phyloP scores from a whole-genome alignment of 2,797 vertebrate genomes.

The Rhinophrynus dorsalis region DNA sequence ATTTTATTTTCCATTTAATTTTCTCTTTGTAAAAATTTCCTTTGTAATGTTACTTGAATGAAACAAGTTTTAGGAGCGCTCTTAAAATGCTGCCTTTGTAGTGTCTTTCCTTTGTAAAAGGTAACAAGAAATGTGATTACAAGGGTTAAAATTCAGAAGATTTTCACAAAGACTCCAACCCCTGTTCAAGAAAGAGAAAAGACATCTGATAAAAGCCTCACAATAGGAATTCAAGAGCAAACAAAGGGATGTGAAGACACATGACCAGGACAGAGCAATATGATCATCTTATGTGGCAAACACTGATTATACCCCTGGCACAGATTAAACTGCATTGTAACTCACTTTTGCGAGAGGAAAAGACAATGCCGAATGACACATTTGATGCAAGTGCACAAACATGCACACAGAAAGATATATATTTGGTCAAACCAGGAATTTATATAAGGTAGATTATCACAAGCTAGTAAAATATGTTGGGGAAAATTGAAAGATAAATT shows the following conservation, averaged over 20 bases:
- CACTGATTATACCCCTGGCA: constrained; percentile 7
- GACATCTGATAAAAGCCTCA: not conserved
- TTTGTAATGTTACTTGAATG: too few relatives aligned
- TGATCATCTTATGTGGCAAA: not conserved
- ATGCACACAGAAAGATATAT: not conserved
- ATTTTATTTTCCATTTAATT: too few relatives aligned
- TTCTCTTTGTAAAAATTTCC: too few relatives aligned
- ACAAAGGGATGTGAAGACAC: not conserved
- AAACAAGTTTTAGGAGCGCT: too few relatives aligned
- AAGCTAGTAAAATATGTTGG: too few relatives aligned
- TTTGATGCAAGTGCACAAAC: not conserved
- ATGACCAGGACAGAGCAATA: constrained; percentile 3
- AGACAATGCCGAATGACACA: not conserved
- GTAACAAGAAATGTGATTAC: too few relatives aligned
- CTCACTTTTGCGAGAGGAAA: not conserved
- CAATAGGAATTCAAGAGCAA: not conserved
- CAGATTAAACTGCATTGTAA: constrained; percentile 18
- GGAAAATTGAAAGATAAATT: too few relatives aligned
- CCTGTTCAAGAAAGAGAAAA: not conserved
- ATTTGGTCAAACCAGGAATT: not conserved
- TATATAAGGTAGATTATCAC: not conserved
- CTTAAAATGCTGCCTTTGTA: too few relatives aligned
- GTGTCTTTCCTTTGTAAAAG: too few relatives aligned
- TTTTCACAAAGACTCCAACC: too few relatives aligned
- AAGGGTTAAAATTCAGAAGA: too few relatives aligned